Conservation (phyloP, 1,140 invertebrate species). For the Penaeus vannamei region DNA sequence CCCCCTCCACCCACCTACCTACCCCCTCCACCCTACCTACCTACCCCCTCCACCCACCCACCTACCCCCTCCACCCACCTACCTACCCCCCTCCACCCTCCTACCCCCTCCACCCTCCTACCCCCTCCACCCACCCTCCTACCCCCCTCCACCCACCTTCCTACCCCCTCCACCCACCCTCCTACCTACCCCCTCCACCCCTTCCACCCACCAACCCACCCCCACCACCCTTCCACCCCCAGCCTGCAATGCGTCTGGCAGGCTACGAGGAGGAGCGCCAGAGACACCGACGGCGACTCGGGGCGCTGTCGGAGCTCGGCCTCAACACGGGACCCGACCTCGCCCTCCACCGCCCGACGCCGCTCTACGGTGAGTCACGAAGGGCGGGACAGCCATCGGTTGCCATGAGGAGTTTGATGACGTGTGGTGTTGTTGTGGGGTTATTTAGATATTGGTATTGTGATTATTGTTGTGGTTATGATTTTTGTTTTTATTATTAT, state of each 20-base stretch:
- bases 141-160: background rate
- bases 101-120: no score
- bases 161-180: background rate
- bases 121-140: background rate
- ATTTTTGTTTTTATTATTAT: no score
- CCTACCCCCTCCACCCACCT: no score
- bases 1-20: no score
- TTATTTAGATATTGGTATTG: no score
- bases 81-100: no score
- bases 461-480: no score
- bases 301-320: conserved; percentile 46
- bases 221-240: background rate
- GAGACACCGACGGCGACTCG: conserved; percentile 46
- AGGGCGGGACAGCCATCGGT: background rate
- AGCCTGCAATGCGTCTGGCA: conserved; percentile 36
- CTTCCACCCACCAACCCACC: background rate
- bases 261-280: conserved; percentile 48
- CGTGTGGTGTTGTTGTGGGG: no score
- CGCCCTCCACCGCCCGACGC: conserved; percentile 20
- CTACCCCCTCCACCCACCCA: no score
- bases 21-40: no score
- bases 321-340: conserved; percentile 51
- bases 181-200: background rate
- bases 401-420: no score
- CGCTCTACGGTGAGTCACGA: background rate